Percentiles rank a stretch among this genome's conserved stretches.
Conservation (phyloP, 2,113 vertebrate species). For the Notechis scutatus region DNA sequence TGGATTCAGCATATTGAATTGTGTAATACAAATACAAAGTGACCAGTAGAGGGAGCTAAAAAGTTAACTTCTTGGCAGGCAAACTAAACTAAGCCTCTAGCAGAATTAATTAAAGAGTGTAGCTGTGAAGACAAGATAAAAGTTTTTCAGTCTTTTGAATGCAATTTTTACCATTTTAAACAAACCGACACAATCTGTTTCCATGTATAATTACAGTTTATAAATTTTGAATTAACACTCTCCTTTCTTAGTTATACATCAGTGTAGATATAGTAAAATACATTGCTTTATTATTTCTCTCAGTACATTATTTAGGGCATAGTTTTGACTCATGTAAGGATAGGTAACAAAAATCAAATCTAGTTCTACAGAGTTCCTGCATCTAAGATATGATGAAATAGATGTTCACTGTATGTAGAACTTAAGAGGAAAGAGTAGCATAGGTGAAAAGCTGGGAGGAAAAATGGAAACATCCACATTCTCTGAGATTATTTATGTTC, state of each 20-base stretch:
- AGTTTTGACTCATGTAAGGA: not conserved
- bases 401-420: not conserved
- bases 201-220: not conserved
- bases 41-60: conserved; percentile 25
- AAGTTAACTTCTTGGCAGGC: conserved; percentile 4
- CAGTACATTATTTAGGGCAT: not conserved
- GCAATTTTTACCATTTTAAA: not conserved
- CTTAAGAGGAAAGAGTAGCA: not conserved
- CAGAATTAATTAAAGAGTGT: not conserved
- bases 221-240: not conserved
- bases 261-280: not conserved
- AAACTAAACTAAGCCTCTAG: not conserved
- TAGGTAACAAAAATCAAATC: not conserved
- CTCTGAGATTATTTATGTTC: not conserved
- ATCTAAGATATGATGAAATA: not conserved
- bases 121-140: not conserved
- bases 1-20: not conserved
- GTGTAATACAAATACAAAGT: not conserved
- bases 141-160: not conserved
- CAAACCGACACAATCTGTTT: not conserved
- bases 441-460: too few relatives aligned
- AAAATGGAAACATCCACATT: not conserved
- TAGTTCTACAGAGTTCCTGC: not conserved
- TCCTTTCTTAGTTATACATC: not conserved
- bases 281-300: not conserved